A percentile compares a stretch with the other conserved stretches of the same genome.
Evolutionary conservation across 2,113 vertebrate genomes (phyloP).

Genomic region (Procavia capensis): DNA sequence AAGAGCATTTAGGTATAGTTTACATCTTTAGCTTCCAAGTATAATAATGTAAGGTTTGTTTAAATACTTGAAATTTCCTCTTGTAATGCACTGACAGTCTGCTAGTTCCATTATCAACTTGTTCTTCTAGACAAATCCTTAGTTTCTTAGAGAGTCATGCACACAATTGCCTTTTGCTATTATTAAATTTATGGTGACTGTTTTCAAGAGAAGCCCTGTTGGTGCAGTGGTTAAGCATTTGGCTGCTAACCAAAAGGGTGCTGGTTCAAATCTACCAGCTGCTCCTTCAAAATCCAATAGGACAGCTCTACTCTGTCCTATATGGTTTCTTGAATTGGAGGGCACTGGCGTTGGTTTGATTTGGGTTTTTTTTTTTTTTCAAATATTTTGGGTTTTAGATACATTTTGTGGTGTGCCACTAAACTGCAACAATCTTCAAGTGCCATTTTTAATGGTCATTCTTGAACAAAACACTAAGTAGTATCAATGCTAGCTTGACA

Average conservation of each 20-base stretch:
- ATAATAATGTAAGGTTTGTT: background rate
- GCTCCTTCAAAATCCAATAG: too few relatives aligned
- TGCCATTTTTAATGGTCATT: slow-evolving; percentile 16
- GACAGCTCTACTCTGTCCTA: too few relatives aligned
- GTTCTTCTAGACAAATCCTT: slow-evolving; percentile 12
- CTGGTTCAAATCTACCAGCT: too few relatives aligned
- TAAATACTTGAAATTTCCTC: background rate
- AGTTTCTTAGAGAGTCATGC: slow-evolving; percentile 47
- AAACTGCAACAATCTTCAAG: slow-evolving; percentile 12
- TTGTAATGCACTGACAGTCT: background rate
- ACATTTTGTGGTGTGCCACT: slow-evolving; percentile 44
- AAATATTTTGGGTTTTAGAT: slow-evolving; percentile 58
- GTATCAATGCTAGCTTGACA: slow-evolving; percentile 16
- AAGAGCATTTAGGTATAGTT: background rate
- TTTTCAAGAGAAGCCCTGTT: background rate
- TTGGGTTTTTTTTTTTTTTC: too few relatives aligned
- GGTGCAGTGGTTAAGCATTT: too few relatives aligned
- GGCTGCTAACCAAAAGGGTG: too few relatives aligned
- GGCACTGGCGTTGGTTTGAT: too few relatives aligned
- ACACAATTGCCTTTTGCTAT: slow-evolving; percentile 49
- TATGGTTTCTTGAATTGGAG: too few relatives aligned
- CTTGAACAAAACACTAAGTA: background rate
- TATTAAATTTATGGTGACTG: slow-evolving; percentile 71
- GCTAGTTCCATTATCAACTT: background rate
- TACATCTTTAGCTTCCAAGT: background rate